Percentiles rank a stretch among this genome's conserved stretches.
These are phyloP conservation scores for Piaya cayana DNA, from an alignment of 2,113 vertebrate genomes.

Conservation along the genomic window DNA sequence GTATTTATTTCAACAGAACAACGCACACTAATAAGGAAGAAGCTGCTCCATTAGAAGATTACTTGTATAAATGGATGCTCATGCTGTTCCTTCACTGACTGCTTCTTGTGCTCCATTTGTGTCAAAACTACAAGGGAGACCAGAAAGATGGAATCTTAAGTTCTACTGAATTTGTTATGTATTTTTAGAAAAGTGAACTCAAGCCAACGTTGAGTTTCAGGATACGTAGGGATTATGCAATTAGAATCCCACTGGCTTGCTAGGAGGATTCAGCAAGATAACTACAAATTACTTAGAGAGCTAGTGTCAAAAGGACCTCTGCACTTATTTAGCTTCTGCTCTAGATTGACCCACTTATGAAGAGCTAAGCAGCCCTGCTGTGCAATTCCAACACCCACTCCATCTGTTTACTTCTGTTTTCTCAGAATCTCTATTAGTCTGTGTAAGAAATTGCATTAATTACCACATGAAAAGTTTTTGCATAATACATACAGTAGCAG, in stretches of 20 bases:
- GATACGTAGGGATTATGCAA: constrained; percentile 24
- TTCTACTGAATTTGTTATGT: accelerated
- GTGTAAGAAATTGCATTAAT: constrained; percentile 18
- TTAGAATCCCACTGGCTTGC: constrained; percentile 28
- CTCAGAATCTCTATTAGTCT: constrained; percentile 26
- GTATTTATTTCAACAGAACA: not conserved
- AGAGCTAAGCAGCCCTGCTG: constrained; percentile 50
- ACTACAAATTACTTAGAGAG: constrained; percentile 31
- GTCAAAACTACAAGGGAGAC: not conserved
- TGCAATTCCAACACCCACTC: constrained; percentile 30
- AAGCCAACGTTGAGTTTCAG: not conserved
- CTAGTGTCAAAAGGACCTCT: constrained; percentile 45
- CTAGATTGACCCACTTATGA: constrained; percentile 67
- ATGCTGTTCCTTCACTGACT: not conserved
- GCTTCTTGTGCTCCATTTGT: not conserved
- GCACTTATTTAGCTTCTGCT: constrained; percentile 56
- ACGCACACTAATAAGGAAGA: not conserved
- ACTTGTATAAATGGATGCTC: not conserved
- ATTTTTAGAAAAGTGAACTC: constrained; percentile 8
- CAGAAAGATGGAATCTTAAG: not conserved
- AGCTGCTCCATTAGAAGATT: not conserved
- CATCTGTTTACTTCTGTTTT: constrained; percentile 71
- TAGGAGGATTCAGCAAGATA: constrained; percentile 36
- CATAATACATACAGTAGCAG: not conserved
- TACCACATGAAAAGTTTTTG: constrained; percentile 27